Evolutionary conservation across 1,140 invertebrate species (phyloP).

Genomic region (Gerris buenoi): DNA sequence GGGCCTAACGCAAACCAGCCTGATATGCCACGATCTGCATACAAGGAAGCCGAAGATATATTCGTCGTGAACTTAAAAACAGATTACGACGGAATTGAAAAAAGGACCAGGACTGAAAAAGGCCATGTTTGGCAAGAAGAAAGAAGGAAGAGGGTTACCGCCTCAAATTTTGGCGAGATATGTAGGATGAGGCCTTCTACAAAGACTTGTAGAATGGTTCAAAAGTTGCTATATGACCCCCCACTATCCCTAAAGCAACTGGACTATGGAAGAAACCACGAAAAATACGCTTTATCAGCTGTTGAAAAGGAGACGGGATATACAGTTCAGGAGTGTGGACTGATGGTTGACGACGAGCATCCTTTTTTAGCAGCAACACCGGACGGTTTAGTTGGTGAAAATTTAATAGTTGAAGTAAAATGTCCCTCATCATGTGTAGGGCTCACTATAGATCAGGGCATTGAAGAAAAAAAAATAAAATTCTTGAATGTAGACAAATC

Average conservation of each 20-base stretch:
- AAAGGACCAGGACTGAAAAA: neutral
- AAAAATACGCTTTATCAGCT: neutral
- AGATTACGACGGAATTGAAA: neutral
- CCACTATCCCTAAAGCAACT: neutral
- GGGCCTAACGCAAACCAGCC: slow-evolving; percentile 1
- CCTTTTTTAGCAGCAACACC: neutral
- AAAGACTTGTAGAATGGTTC: neutral
- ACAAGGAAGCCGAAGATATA: neutral
- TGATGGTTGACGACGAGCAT: neutral
- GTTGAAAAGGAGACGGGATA: neutral
- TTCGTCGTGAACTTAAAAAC: neutral
- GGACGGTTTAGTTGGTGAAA: neutral
- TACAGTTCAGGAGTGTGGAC: neutral
- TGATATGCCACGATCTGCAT: neutral
- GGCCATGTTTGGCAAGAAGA: neutral
- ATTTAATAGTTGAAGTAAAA: neutral
- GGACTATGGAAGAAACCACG: neutral
- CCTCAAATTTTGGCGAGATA: neutral
- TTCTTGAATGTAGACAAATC: neutral
- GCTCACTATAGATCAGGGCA: neutral
- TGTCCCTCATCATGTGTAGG: neutral
- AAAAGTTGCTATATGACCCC: neutral
- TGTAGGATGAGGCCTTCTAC: neutral
- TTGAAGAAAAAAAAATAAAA: neutral
- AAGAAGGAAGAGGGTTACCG: slow-evolving; percentile 1